Evolutionary conservation across 2,888 invertebrate genomes (phyloP).

Genomic region (Ichneumon xanthorius): DNA sequence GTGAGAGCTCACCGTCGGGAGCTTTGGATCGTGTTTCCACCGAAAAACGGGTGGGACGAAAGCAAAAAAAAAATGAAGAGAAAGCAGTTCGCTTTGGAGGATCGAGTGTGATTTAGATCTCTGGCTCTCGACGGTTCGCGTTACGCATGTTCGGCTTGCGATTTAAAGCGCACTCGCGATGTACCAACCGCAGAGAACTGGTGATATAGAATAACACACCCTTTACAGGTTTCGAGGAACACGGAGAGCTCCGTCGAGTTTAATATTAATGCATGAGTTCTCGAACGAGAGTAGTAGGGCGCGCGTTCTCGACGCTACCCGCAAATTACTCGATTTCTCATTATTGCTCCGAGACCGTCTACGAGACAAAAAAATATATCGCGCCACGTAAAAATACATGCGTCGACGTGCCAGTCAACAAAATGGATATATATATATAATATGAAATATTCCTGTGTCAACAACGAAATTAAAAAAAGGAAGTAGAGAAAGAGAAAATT

Average conservation of each 20-base stretch:
- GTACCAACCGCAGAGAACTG: slow-evolving; percentile 28
- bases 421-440: slow-evolving; percentile 35
- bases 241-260: slow-evolving; percentile 13
- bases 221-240: slow-evolving; percentile 46
- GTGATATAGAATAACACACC: background rate
- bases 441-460: slow-evolving; percentile 21
- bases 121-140: slow-evolving; percentile 21
- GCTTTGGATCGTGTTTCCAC: slow-evolving; percentile 17
- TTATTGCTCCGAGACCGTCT: slow-evolving; percentile 34
- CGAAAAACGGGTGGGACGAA: background rate
- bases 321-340: slow-evolving; percentile 11
- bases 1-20: background rate
- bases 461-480: slow-evolving; percentile 5
- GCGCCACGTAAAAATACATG: slow-evolving; percentile 13
- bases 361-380: slow-evolving; percentile 15
- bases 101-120: slow-evolving; percentile 17
- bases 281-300: slow-evolving; percentile 25
- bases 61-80: background rate
- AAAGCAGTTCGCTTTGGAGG: slow-evolving; percentile 5
- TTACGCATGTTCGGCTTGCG: slow-evolving; percentile 16
- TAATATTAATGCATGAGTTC: slow-evolving; percentile 20
- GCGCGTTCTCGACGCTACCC: slow-evolving; percentile 10
- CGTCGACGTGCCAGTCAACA: slow-evolving; percentile 36
- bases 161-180: slow-evolving; percentile 33
- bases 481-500: slow-evolving; percentile 12